Conservation (phyloP, 2,888 invertebrate genomes). For the Eupithecia vulgata region DNA sequence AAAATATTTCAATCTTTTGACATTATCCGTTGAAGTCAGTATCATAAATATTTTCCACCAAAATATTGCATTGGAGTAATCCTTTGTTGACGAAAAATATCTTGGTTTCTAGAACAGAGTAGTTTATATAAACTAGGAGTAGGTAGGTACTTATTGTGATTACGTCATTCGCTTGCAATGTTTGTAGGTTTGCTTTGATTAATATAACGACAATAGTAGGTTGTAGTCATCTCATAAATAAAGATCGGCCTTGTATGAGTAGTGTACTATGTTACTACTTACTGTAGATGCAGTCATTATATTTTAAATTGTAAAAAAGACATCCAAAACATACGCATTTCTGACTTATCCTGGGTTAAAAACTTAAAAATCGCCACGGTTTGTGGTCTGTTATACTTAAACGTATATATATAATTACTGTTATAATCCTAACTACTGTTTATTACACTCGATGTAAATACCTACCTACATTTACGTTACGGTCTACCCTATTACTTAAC, state of each 20-base stretch:
- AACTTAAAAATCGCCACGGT: background rate
- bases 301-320: background rate
- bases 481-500: background rate
- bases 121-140: background rate
- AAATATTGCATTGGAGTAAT: background rate
- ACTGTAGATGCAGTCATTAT: background rate
- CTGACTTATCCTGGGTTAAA: background rate
- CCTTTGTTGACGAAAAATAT: background rate
- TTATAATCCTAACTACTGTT: background rate
- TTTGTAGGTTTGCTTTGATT: constrained; percentile 1
- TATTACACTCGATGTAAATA: background rate
- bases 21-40: background rate
- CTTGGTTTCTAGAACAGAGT: background rate
- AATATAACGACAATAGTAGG: background rate
- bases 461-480: background rate
- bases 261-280: background rate
- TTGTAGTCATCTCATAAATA: background rate
- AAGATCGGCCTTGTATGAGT: background rate
- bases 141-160: background rate
- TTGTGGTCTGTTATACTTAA: no score
- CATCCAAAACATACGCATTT: background rate
- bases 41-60: background rate
- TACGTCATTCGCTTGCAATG: constrained; percentile 1
- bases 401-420: no score
- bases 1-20: background rate